Percentiles rank a stretch among this genome's conserved stretches.
These are phyloP conservation scores for Portevinia maculata DNA, from an alignment of 2,888 invertebrate genomes.

Conservation along the genomic window DNA sequence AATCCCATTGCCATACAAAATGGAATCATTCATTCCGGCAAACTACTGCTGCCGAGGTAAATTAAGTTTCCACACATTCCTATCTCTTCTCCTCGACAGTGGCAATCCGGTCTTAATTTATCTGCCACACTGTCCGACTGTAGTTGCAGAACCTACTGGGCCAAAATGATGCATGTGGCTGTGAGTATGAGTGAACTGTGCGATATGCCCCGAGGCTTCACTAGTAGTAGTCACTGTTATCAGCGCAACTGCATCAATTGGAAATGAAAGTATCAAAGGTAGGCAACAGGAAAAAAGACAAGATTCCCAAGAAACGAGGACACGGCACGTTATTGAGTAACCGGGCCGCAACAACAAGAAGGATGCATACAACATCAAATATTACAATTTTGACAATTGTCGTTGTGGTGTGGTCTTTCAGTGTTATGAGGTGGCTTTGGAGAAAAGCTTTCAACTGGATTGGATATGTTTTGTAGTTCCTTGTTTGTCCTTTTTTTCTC, in stretches of 20 bases:
- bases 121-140: constrained; percentile 19
- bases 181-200: neutral
- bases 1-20: constrained; percentile 29
- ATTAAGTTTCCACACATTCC: constrained; percentile 63
- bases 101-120: constrained; percentile 8
- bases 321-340: constrained; percentile 59
- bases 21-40: constrained; percentile 42
- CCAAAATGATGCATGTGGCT: constrained; percentile 36
- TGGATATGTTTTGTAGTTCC: constrained; percentile 32
- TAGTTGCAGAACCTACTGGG: constrained; percentile 21
- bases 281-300: neutral
- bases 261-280: constrained; percentile 66
- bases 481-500: constrained; percentile 39
- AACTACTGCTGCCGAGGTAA: constrained; percentile 6
- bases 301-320: constrained; percentile 43
- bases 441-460: constrained; percentile 28
- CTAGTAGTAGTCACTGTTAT: constrained; percentile 28
- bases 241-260: constrained; percentile 56
- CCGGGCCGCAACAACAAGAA: constrained; percentile 7
- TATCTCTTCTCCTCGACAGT: constrained; percentile 42
- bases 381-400: neutral
- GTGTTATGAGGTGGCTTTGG: constrained; percentile 27
- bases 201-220: constrained; percentile 1
- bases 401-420: constrained; percentile 1
- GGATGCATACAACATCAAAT: neutral